These are phyloP conservation scores for Pachyrhynchus sulphureomaculatus DNA, from an alignment of 1,140 invertebrate genomes.

Conservation along the genomic window DNA sequence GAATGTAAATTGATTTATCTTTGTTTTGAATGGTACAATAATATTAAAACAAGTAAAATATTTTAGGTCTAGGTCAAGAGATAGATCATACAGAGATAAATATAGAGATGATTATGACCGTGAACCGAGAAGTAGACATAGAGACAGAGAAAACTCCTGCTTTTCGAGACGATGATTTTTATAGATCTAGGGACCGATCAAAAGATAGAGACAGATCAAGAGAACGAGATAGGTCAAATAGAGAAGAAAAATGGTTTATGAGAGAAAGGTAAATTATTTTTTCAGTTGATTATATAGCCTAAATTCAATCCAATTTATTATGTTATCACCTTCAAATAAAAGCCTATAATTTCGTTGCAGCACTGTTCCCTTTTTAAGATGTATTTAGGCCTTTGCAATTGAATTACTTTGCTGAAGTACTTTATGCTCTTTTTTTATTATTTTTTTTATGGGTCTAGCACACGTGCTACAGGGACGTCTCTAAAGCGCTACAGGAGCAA, in stretches of 20 bases:
- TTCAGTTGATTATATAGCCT: not conserved
- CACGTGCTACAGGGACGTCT: no score
- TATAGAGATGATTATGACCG: constrained; percentile 35
- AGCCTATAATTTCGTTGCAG: no score
- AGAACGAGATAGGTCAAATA: constrained; percentile 17
- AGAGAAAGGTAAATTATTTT: constrained; percentile 29
- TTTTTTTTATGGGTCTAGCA: no score
- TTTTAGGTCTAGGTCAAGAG: constrained; percentile 40
- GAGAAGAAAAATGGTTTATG: constrained; percentile 17
- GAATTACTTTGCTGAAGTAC: no score
- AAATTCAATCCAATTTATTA: not conserved
- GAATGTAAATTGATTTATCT: no score
- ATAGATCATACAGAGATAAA: constrained; percentile 42
- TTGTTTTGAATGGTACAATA: no score
- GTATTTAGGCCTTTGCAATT: no score
- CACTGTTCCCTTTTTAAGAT: no score
- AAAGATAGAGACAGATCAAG: constrained; percentile 46
- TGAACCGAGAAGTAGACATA: constrained; percentile 16
- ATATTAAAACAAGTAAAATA: no score
- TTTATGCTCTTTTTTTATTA: no score
- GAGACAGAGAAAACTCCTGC: constrained; percentile 6
- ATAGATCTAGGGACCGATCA: constrained; percentile 44
- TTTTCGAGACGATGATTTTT: constrained; percentile 34
- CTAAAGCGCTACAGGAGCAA: no score
- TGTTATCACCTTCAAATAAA: no score